These are phyloP conservation scores for Salvelinus sp. DNA, from an alignment of 2,113 vertebrate genomes.

Conservation along the genomic window DNA sequence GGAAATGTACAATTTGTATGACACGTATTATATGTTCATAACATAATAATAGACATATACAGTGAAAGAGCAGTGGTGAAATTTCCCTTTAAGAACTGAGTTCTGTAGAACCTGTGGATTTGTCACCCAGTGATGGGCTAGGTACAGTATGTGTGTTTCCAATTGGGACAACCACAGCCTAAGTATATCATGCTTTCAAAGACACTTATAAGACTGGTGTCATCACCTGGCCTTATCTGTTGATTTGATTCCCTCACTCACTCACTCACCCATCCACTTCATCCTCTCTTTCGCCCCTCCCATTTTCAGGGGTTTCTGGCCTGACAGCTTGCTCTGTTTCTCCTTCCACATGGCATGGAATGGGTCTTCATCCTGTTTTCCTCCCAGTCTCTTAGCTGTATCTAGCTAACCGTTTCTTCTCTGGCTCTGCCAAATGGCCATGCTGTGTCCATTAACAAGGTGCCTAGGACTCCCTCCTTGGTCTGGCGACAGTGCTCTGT, in stretches of 20 bases:
- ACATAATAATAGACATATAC: too few relatives aligned
- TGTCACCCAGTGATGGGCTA: too few relatives aligned
- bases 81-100: too few relatives aligned
- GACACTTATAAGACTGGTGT: too few relatives aligned
- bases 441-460: neutral
- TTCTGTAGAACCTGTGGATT: too few relatives aligned
- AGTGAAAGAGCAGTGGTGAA: too few relatives aligned
- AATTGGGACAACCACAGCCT: too few relatives aligned
- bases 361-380: neutral
- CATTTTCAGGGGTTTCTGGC: slow-evolving; percentile 44
- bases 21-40: too few relatives aligned
- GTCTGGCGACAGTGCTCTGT: slow-evolving; percentile 33
- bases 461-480: slow-evolving; percentile 5
- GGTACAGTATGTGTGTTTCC: too few relatives aligned
- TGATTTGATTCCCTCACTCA: neutral
- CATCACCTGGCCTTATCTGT: too few relatives aligned
- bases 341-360: slow-evolving; percentile 47
- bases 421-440: slow-evolving; percentile 3
- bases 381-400: slow-evolving; percentile 35
- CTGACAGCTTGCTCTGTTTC: slow-evolving; percentile 42
- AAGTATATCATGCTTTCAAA: too few relatives aligned
- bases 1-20: too few relatives aligned
- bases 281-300: neutral
- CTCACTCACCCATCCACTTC: neutral
- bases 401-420: slow-evolving; percentile 37